These are phyloP conservation scores for Troides aeacus DNA, from an alignment of 2,888 invertebrate species.

Conservation along the genomic window DNA sequence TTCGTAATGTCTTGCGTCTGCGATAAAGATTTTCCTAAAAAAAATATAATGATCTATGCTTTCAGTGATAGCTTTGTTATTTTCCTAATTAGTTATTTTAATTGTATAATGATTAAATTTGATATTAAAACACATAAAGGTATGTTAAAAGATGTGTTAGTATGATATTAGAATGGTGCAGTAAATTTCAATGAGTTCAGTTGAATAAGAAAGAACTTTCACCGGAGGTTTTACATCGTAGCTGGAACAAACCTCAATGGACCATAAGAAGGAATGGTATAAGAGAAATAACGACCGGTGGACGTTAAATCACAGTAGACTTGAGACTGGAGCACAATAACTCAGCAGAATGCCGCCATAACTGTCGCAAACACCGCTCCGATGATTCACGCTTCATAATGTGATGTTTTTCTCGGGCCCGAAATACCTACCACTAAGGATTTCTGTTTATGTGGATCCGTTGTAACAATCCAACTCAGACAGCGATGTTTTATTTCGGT, in stretches of 20 bases:
- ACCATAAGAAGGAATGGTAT: slow-evolving; percentile 23
- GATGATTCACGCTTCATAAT: slow-evolving; percentile 71
- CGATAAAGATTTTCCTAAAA: too few relatives aligned
- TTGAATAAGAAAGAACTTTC: slow-evolving; percentile 5
- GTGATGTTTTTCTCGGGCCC: slow-evolving; percentile 56
- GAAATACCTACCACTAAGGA: slow-evolving; percentile 26
- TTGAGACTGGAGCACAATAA: slow-evolving; percentile 71
- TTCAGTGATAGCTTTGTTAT: too few relatives aligned
- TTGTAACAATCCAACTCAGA: slow-evolving; percentile 22
- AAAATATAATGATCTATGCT: too few relatives aligned
- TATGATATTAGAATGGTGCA: not conserved
- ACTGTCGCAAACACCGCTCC: slow-evolving; percentile 73
- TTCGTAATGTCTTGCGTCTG: too few relatives aligned
- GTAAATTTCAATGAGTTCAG: slow-evolving; percentile 4
- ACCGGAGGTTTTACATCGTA: slow-evolving; percentile 11
- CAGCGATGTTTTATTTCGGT: slow-evolving; percentile 29
- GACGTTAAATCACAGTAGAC: slow-evolving; percentile 71
- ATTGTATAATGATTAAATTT: too few relatives aligned
- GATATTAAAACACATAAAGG: too few relatives aligned
- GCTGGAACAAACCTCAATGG: slow-evolving; percentile 25
- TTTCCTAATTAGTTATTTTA: too few relatives aligned
- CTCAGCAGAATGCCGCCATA: slow-evolving; percentile 68
- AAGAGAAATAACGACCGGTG: slow-evolving; percentile 44
- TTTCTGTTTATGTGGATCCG: slow-evolving; percentile 26
- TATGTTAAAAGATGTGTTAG: too few relatives aligned